phyloP scores from a whole-genome alignment of 2,113 vertebrate species.

The Malurus alboscapulatus region DNA sequence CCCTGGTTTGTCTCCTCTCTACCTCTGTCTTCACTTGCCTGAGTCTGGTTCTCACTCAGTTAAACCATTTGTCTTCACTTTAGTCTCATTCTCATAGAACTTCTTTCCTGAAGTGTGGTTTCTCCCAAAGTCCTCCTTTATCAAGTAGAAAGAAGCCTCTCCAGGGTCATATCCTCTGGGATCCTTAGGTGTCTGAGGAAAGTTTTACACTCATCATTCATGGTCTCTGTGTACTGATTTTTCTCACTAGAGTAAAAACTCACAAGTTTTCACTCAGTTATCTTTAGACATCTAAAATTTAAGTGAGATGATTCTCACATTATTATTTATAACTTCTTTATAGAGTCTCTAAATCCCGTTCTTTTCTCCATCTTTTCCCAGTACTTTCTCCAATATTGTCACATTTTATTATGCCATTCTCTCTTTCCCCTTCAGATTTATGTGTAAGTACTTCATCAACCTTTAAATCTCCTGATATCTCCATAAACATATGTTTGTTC shows the following conservation, averaged over 20 bases:
- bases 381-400: neutral
- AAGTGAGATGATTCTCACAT: neutral
- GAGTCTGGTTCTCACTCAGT: neutral
- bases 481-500: slow-evolving; percentile 38
- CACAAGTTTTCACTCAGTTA: neutral
- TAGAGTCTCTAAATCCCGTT: neutral
- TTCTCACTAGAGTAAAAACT: neutral
- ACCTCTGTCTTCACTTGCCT: neutral
- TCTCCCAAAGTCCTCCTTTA: neutral
- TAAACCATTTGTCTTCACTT: neutral
- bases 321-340: neutral
- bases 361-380: neutral
- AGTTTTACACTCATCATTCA: neutral
- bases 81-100: neutral
- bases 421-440: neutral
- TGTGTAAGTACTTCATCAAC: slow-evolving; percentile 20
- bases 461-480: slow-evolving; percentile 45
- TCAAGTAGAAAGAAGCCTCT: neutral
- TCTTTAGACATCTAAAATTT: neutral
- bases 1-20: neutral
- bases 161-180: neutral
- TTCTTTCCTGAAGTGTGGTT: neutral
- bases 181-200: neutral
- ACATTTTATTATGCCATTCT: neutral
- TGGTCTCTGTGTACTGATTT: neutral